These are phyloP conservation scores for Amphipoea lucens DNA, from an alignment of 2,888 invertebrate genomes.

Conservation along the genomic window DNA sequence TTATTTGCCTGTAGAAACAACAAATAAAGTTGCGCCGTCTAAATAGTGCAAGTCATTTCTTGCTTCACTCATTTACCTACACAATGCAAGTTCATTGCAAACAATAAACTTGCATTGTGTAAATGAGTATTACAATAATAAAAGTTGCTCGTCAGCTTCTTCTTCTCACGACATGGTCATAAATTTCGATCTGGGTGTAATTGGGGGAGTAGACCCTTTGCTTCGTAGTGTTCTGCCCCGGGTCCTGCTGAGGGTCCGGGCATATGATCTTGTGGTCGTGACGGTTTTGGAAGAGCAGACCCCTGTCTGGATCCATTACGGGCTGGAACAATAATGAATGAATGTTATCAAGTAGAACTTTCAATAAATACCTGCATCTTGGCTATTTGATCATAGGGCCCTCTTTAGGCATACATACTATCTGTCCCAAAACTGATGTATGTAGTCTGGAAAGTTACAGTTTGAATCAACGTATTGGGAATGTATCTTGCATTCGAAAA, in stretches of 20 bases:
- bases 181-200: slow-evolving; percentile 94
- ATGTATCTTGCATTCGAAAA: not conserved
- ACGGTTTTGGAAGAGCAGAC: slow-evolving; percentile 94
- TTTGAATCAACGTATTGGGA: not conserved
- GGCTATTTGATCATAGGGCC: no score
- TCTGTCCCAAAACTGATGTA: not conserved
- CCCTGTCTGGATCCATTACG: slow-evolving; percentile 93
- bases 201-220: slow-evolving; percentile 91
- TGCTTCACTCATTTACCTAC: not conserved
- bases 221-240: slow-evolving; percentile 93
- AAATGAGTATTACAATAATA: not conserved
- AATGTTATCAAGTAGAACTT: not conserved
- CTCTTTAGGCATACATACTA: not conserved
- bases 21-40: not conserved
- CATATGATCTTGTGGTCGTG: slow-evolving; percentile 94
- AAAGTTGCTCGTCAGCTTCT: slow-evolving; percentile 77
- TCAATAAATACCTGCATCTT: not conserved
- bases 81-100: not conserved
- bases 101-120: not conserved
- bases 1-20: not conserved
- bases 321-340: slow-evolving; percentile 79
- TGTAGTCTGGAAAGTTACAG: not conserved
- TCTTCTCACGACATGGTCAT: slow-evolving; percentile 94
- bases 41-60: slow-evolving; percentile 1
- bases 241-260: slow-evolving; percentile 91